Percentiles rank a stretch among this genome's conserved stretches.
Conservation (phyloP, 2,797 vertebrate genomes). For the Danionella dracula region DNA sequence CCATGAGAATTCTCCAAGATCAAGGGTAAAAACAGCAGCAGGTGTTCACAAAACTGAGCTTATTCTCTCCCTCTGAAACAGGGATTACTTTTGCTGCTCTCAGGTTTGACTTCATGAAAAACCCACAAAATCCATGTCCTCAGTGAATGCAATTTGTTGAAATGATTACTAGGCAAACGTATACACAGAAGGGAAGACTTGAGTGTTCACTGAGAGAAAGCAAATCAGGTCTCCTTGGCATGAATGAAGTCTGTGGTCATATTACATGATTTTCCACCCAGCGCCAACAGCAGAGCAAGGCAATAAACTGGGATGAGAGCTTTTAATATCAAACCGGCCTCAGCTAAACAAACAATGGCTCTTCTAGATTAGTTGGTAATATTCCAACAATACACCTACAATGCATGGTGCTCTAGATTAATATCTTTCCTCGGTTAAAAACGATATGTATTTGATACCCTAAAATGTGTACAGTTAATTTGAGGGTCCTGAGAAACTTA, state of each 20-base stretch:
- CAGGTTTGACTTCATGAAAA: conserved; percentile 15
- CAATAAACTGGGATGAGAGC: conserved; percentile 22
- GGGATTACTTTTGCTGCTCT: conserved; percentile 2
- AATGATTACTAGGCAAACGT: conserved; percentile 15
- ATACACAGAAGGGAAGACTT: conserved; percentile 1
- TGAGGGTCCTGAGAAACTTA: too few species aligned
- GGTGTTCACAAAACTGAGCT: conserved; percentile 1
- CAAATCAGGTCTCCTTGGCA: neutral
- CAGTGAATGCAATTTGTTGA: conserved; percentile 30
- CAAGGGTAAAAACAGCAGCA: neutral
- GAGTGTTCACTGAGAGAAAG: neutral
- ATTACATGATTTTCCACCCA: neutral
- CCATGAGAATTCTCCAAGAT: neutral
- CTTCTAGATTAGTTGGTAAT: neutral
- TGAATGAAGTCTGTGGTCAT: conserved; percentile 1
- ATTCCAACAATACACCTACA: neutral
- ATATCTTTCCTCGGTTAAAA: too few species aligned
- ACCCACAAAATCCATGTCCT: conserved; percentile 14
- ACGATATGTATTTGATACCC: too few species aligned
- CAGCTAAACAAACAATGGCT: conserved; percentile 4
- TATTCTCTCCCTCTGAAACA: neutral
- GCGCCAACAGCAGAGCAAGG: conserved; percentile 2
- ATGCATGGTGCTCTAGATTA: too few species aligned
- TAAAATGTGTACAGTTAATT: too few species aligned
- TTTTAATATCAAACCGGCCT: conserved; percentile 14